Conservation (phyloP, 2,113 vertebrate genomes). For the Nasalis larvatus region DNA sequence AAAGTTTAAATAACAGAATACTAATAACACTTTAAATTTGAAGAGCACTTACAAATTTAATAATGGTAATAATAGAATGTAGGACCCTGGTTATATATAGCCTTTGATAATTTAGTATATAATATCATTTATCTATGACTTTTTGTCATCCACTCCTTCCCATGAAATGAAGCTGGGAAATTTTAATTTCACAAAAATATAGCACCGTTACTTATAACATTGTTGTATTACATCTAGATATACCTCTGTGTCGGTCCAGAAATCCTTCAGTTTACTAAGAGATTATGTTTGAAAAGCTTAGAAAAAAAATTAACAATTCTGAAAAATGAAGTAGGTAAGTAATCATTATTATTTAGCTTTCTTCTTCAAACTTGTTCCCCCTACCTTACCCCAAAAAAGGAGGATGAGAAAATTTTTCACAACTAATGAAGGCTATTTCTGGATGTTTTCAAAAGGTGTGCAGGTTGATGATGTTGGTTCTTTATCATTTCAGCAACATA, state of each 20-base stretch:
- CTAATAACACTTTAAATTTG: constrained; percentile 38
- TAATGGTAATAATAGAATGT: constrained; percentile 24
- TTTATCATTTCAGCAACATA: not conserved
- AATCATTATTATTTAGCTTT: not conserved
- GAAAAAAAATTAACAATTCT: constrained; percentile 24
- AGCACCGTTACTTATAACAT: constrained; percentile 10
- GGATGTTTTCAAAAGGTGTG: not conserved
- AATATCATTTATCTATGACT: not conserved
- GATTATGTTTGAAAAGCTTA: constrained; percentile 16
- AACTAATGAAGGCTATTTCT: not conserved
- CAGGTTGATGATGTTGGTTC: not conserved
- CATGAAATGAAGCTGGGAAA: not conserved
- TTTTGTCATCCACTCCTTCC: not conserved
- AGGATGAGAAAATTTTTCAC: not conserved
- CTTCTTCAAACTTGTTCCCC: not conserved
- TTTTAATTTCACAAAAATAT: constrained; percentile 46
- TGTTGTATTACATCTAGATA: not conserved
- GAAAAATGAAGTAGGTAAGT: not conserved
- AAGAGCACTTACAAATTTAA: constrained; percentile 21
- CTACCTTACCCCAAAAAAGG: not conserved
- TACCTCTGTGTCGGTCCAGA: not conserved
- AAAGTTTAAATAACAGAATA: constrained; percentile 29
- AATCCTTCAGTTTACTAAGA: not conserved
- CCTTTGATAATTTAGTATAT: constrained; percentile 23
- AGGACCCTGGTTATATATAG: not conserved